Base-by-base conservation (phyloP, 2,113 vertebrate genomes). In the Ahaetulla prasina region DNA sequence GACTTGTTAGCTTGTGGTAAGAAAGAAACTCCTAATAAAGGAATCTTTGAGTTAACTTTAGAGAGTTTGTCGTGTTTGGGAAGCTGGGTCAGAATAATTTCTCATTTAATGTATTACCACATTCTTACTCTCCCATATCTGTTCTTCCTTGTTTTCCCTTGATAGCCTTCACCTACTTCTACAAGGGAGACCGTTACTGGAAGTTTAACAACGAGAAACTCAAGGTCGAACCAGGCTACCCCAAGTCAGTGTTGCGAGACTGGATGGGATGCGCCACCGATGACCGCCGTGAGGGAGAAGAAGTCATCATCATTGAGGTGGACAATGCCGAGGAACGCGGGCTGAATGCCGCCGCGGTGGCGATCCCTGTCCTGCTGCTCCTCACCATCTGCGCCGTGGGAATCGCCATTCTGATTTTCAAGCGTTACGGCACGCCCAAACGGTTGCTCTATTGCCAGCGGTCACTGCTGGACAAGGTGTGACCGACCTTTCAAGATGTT, bases 131-230 rank as follows among this genome's bases (percentile, higher is more conserved):
- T 57, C 6, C 55, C 35, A 50, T 55, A 91, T 12, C 20, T 10
- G 0, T 3, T 20, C 3, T 47, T 52, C 12, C 2, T 39, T 20
- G 53, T 50, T 11, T 47, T 4, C 39, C 2, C 84, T 39, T 9
- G 1, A 7, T 96, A 99, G 98, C 97, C 47, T 98, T 98, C 97
- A 99, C 98, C 0, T 98, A 98, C 92, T 99, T 99, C 96, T 99
- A 99, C 97, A 99, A 99, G 97, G 98, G 98, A 92, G 98, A 98
- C 95, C 98, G 98, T 91, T 99, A 98, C 96, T 99, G 98, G 98
- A 99, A 99, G 96, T 99, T 98, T 95, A 99, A 98, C 96, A 99
- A 99, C 96, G 98, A 99, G 96, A 97, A 98, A 95, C 97, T 99
- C 96, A 98, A 98, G 95, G 98, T 99, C 85, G 98, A 99, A 95